Conservation (phyloP, 2,797 vertebrate genomes). For the Propithecus perrieri region DNA sequence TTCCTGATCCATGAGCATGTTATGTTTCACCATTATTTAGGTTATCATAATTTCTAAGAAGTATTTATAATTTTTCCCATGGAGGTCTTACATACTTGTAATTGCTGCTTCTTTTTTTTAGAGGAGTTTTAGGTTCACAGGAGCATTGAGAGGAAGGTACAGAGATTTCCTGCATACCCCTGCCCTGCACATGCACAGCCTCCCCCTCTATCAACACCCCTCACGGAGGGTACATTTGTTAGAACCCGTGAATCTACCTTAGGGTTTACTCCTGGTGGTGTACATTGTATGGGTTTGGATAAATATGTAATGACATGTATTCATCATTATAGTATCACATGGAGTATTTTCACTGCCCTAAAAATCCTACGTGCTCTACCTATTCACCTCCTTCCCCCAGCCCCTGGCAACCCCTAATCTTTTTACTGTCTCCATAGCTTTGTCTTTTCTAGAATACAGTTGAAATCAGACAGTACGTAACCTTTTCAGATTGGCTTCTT, state of each 20-base stretch:
- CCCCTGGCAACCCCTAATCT: not conserved
- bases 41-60: constrained; percentile 13
- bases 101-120: not conserved
- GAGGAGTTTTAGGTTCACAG: not conserved
- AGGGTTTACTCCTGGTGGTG: not conserved
- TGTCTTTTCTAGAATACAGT: not conserved
- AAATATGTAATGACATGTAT: not conserved
- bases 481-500: not conserved
- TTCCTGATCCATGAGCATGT: constrained; percentile 4
- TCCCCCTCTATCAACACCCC: not conserved
- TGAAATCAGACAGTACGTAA: not conserved
- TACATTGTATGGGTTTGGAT: not conserved
- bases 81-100: not conserved
- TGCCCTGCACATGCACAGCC: too few species aligned
- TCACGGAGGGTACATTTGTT: not conserved
- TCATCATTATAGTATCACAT: not conserved
- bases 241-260: not conserved
- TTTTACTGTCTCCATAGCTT: not conserved
- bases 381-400: not conserved
- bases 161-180: not conserved
- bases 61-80: not conserved
- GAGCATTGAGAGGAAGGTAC: not conserved
- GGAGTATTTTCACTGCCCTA: not conserved
- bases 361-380: not conserved
- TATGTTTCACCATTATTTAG: constrained; percentile 15